phyloP scores from a whole-genome alignment of 2,888 invertebrate genomes.

The Lasius platythorax region DNA sequence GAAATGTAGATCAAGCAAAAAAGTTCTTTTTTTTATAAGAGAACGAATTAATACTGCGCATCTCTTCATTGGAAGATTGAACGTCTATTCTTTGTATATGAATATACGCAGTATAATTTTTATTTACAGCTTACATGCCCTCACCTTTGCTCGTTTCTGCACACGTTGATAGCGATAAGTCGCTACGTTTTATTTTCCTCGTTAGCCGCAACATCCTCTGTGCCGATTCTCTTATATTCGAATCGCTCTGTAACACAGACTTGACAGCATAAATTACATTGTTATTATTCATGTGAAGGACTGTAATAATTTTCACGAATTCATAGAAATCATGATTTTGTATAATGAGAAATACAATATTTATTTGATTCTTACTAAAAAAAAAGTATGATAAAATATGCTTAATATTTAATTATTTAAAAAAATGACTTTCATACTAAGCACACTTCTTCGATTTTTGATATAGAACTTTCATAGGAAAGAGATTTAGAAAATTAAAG shows the following conservation, averaged over 20 bases:
- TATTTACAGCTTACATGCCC: slow-evolving; percentile 55
- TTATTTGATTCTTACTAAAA: not conserved
- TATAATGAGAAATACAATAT: slow-evolving; percentile 12
- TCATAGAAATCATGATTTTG: not conserved
- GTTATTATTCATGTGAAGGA: not conserved
- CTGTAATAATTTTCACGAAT: slow-evolving; percentile 18
- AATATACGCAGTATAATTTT: slow-evolving; percentile 54
- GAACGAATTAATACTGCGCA: slow-evolving; percentile 7
- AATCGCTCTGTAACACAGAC: not conserved
- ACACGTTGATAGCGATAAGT: slow-evolving; percentile 64
- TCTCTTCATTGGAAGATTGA: not conserved
- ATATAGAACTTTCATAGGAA: not conserved
- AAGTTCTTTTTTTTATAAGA: not conserved
- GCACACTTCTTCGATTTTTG: not conserved
- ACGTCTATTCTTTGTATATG: not conserved
- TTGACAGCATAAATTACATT: not conserved
- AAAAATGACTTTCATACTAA: not conserved
- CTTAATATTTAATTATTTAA: not conserved
- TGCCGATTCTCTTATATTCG: slow-evolving; percentile 51
- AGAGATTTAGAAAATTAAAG: not conserved
- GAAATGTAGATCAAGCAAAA: not conserved
- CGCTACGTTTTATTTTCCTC: slow-evolving; percentile 62
- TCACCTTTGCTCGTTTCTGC: slow-evolving; percentile 59
- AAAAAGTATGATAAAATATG: not conserved
- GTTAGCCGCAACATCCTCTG: slow-evolving; percentile 66